phyloP scores from a whole-genome alignment of 2,113 vertebrate genomes.

The Acanthochromis polyacanthus region DNA sequence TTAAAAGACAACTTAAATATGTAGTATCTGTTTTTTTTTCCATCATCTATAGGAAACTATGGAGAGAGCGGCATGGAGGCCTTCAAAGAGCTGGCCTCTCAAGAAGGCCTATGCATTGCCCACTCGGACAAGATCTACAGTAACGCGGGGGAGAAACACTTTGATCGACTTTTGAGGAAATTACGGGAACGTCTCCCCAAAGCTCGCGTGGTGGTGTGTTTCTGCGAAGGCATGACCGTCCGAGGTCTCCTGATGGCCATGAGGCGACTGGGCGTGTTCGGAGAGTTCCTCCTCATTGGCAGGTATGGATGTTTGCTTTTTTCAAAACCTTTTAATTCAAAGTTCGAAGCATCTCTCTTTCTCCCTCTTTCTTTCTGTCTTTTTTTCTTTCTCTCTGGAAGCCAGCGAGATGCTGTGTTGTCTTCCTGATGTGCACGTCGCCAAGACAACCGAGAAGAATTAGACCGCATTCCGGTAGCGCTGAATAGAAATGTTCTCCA shows the following conservation, averaged over 20 bases:
- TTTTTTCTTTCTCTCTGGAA: conserved; percentile 5
- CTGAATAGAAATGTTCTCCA: conserved; percentile 73
- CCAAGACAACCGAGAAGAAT: conserved; percentile 81
- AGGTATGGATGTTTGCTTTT: conserved; percentile 85
- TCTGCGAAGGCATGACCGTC: conserved; percentile 98
- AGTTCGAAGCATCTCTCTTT: conserved; percentile 9
- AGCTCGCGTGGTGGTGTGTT: conserved; percentile 96
- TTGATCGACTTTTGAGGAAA: conserved; percentile 94
- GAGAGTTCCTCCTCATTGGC: conserved; percentile 95
- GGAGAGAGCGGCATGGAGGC: conserved; percentile 99
- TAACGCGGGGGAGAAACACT: conserved; percentile 96
- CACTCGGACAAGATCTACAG: conserved; percentile 99
- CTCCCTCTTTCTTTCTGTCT: background rate
- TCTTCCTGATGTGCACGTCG: conserved; percentile 67
- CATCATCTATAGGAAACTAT: conserved; percentile 90
- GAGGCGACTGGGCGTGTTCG: conserved; percentile 92
- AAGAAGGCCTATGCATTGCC: conserved; percentile 96
- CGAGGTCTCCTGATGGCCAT: conserved; percentile 96
- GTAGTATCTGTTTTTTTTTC: conserved; percentile 2
- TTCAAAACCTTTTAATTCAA: conserved; percentile 10
- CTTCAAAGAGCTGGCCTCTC: conserved; percentile 97
- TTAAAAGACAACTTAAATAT: background rate
- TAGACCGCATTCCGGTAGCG: conserved; percentile 69
- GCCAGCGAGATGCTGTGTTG: conserved; percentile 29
- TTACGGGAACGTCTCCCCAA: conserved; percentile 94